Base-by-base conservation (phyloP, 2,888 invertebrate genomes). In the Spilosoma lubricipeda region DNA sequence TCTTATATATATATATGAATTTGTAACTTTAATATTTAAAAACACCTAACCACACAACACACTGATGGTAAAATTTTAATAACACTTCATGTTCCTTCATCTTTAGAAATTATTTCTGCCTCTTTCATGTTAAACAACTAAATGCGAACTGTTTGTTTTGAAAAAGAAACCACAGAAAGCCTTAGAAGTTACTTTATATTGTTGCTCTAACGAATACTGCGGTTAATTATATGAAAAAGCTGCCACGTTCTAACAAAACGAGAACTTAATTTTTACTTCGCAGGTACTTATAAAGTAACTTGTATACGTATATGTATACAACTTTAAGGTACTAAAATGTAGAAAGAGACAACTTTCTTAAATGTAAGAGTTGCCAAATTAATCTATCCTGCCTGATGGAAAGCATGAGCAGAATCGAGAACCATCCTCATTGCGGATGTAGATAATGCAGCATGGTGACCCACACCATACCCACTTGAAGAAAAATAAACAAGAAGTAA, bases 401-500 rank as follows among this genome's bases (percentile, higher is more conserved):
- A 39, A 39, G 9, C 39, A 39, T 39, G 11, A 39, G 11, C 39
- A 39, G 39, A 39, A 39, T 39, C 39, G 11, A 39, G 11, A 11
- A 39, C 39, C 39, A 36, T 39, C 39, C 11, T 11, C 11, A 39
- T 39, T 39, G 39, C 7, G 39, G 11, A 39, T 39, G 39, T 39
- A 0, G 39, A 39, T 1, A 1, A 39, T 39, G 39, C 39, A 39
- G 39, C 11, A 39, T 39, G 39, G 39, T 39, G 3, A 36, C 36
- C 39, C 9, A 39, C 9, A 39, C 11, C 5, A 9, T 5, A 11
- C 20, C 5, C n/a, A 11, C 23, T 39, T 3, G 39, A 20, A 56
- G 36, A 86, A 85, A 90, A 91, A 90, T 82, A 66, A 73, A 77
- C 77, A 59, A 39, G 77, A 80, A 78, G 82, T 88, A 94, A 93